Conservation (phyloP, 1,140 invertebrate genomes). For the Eumaeus atala region DNA sequence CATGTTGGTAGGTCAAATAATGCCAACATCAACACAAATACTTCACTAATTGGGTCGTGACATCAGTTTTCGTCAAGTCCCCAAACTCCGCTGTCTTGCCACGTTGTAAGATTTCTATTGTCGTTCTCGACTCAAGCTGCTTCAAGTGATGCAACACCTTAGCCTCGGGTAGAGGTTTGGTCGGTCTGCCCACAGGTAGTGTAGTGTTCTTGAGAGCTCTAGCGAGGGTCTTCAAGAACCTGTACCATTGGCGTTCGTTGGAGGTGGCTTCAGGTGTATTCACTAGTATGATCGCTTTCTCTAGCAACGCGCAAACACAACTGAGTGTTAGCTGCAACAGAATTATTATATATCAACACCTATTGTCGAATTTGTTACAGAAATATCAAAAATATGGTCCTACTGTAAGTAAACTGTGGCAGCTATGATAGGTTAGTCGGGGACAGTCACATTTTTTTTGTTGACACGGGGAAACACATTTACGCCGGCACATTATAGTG, state of each 20-base stretch:
- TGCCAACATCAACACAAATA: conserved; percentile 50
- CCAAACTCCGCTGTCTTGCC: conserved; percentile 48
- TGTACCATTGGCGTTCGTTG: conserved; percentile 59
- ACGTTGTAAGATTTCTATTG: conserved; percentile 57
- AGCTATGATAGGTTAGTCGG: too few species aligned
- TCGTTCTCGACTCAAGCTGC: conserved; percentile 48
- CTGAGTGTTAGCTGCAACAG: conserved; percentile 48
- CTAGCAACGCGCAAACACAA: conserved; percentile 49
- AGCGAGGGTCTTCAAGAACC: conserved; percentile 57
- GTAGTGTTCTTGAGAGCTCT: conserved; percentile 48
- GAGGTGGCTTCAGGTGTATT: conserved; percentile 55
- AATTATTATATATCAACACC: conserved; percentile 7
- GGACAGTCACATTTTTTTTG: too few species aligned
- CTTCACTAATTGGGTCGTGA: conserved; percentile 43
- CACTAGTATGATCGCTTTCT: conserved; percentile 43
- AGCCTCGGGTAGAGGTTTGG: conserved; percentile 33
- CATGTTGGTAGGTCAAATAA: conserved; percentile 12
- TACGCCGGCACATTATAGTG: too few species aligned
- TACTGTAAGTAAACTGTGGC: too few species aligned
- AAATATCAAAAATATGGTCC: too few species aligned
- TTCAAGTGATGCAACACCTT: conserved; percentile 43
- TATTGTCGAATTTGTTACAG: too few species aligned
- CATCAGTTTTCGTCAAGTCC: conserved; percentile 47
- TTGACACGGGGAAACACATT: too few species aligned
- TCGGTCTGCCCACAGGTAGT: conserved; percentile 35